Evolutionary conservation across 2,888 invertebrate genomes (phyloP).

Genomic region (Brachycybe producta): DNA sequence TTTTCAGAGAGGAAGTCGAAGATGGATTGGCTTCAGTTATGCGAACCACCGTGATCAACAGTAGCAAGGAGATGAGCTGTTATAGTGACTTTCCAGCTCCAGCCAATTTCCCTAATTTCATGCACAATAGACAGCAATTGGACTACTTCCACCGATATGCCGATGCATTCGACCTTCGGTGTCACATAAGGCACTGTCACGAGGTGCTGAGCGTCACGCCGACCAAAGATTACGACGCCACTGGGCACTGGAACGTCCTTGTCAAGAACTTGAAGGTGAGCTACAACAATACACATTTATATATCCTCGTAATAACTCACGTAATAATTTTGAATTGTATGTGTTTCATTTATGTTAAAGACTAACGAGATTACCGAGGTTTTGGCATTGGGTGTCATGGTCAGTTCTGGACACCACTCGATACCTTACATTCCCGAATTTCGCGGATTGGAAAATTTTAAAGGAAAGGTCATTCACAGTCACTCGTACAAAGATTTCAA

Average conservation of each 20-base stretch:
- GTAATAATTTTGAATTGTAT: not conserved
- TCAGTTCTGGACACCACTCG: constrained; percentile 39
- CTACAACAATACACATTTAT: not conserved
- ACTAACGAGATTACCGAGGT: not conserved
- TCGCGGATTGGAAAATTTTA: constrained; percentile 28
- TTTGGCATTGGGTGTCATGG: constrained; percentile 33
- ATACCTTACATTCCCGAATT: constrained; percentile 34
- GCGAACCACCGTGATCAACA: constrained; percentile 18
- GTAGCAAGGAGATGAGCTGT: constrained; percentile 32
- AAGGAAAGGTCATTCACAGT: constrained; percentile 28
- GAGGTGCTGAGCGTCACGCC: constrained; percentile 13
- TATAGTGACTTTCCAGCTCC: constrained; percentile 35
- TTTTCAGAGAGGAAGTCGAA: constrained; percentile 18
- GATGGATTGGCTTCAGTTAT: constrained; percentile 20
- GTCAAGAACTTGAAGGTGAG: constrained; percentile 13
- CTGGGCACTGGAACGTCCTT: constrained; percentile 17
- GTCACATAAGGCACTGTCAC: constrained; percentile 27
- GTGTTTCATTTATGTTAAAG: not conserved
- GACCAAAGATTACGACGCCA: constrained; percentile 7
- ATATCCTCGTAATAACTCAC: not conserved
- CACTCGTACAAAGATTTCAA: constrained; percentile 28
- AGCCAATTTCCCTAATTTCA: constrained; percentile 34
- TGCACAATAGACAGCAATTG: constrained; percentile 33
- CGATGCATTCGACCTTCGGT: constrained; percentile 27
- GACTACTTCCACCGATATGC: constrained; percentile 32